Evolutionary conservation across 2,797 vertebrate genomes (phyloP).

Genomic region (Gila robusta): DNA sequence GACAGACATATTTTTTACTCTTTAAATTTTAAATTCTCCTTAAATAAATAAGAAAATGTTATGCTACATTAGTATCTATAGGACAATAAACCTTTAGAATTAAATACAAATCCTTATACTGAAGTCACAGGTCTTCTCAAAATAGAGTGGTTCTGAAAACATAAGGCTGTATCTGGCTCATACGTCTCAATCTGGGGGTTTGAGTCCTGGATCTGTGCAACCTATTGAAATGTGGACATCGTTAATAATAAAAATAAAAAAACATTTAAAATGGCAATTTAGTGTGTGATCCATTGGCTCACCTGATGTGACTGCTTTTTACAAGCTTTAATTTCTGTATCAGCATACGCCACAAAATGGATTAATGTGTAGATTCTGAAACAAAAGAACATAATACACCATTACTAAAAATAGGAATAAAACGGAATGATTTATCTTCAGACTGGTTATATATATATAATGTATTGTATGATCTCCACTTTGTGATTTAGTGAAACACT

Average conservation of each 20-base stretch:
- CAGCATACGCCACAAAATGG: slow-evolving; percentile 60
- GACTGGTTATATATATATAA: too few relatives aligned
- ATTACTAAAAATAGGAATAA: not conserved
- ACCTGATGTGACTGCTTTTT: slow-evolving; percentile 18
- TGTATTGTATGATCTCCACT: too few relatives aligned
- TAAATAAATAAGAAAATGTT: not conserved
- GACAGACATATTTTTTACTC: not conserved
- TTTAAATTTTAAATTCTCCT: not conserved
- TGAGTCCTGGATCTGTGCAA: not conserved
- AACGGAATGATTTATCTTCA: not conserved
- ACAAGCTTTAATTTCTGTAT: slow-evolving; percentile 47
- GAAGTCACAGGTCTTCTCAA: too few relatives aligned
- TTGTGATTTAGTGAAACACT: too few relatives aligned
- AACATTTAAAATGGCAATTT: not conserved
- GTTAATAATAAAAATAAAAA: not conserved
- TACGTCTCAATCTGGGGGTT: not conserved
- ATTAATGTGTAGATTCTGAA: slow-evolving; percentile 63
- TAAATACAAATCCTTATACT: not conserved
- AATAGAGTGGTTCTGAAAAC: slow-evolving; percentile 11
- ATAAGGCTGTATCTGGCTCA: not conserved
- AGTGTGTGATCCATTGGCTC: not conserved
- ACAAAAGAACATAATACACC: not conserved
- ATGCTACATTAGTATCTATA: too few relatives aligned
- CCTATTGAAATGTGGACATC: not conserved
- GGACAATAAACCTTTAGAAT: not conserved